These are phyloP conservation scores for Stictocephala bisonia DNA, from an alignment of 2,888 invertebrate species.

Conservation along the genomic window DNA sequence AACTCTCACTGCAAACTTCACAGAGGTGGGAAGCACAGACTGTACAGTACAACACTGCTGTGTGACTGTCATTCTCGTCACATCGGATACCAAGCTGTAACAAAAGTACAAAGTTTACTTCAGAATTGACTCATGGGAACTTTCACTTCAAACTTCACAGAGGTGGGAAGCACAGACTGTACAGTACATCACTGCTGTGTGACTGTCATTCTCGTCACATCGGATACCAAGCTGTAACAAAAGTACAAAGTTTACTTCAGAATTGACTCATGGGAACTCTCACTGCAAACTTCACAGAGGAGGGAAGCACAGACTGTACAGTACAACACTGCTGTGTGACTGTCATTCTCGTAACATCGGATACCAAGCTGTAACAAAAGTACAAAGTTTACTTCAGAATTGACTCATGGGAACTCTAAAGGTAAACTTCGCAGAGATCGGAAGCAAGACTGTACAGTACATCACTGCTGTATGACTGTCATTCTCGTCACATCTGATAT, in stretches of 20 bases:
- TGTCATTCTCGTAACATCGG: constrained; percentile 69
- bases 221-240: constrained; percentile 51
- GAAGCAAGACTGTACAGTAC: constrained; percentile 69
- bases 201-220: constrained; percentile 70
- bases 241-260: background rate
- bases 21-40: constrained; percentile 69
- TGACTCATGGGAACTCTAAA: background rate
- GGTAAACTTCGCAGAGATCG: constrained; percentile 66
- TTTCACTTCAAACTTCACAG: constrained; percentile 63
- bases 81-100: constrained; percentile 61
- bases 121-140: background rate
- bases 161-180: constrained; percentile 69
- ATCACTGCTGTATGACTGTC: constrained; percentile 68
- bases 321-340: constrained; percentile 68
- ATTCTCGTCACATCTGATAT: constrained; percentile 68
- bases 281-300: constrained; percentile 65
- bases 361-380: constrained; percentile 38
- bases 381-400: background rate
- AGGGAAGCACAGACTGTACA: constrained; percentile 70
- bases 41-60: constrained; percentile 69
- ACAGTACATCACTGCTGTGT: constrained; percentile 69
- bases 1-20: constrained; percentile 67
- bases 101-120: background rate
- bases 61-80: constrained; percentile 69
- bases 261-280: background rate